Base-by-base conservation (phyloP, 2,113 vertebrate species). In the Uria lomvia region DNA sequence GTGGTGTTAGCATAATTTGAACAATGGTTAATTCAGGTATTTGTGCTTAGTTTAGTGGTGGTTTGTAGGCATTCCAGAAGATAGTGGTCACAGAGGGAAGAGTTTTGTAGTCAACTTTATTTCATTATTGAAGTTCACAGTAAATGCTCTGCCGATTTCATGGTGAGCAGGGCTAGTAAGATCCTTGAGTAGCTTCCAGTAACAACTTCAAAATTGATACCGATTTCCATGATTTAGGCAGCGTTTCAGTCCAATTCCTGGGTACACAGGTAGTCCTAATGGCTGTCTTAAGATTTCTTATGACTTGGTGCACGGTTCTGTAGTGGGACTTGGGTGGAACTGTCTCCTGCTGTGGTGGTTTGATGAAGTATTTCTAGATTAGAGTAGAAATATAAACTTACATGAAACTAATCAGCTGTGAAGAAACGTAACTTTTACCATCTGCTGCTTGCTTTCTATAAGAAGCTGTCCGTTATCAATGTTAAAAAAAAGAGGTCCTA, bases 271-370 rank as follows among this genome's bases (percentile, higher is more conserved):
- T 43, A 32, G 38, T 68, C 9, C 24, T 50, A 24, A 12, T 29
- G n/a, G 5, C 5, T 75, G 43, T 1, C 3, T 21, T 56, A 23
- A 29, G 15, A 15, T 43, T 42, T 49, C 20, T 43, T 30, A 8
- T 11, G 5, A 3, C 8, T 38, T 26, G 9, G 15, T 15, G 6
- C 24, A 11, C 4, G 2, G 1, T 30, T 56, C 38, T 29, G 12
- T 50, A 2, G 0, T 23, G 26, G 30, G 17, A 55, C 19, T 13
- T 17, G 5, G 7, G 29, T 43, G 17, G 15, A 49, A 16, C 12
- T 0, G 0, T 60, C 6, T 40, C 27, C 27, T 72, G 26, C 29
- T 21, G 7, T 36, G 27, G 8, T 22, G 9, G 26, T 38, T 71
- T 52, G 17, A 32, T 56, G 19, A 17, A 59, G 38, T 26, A 14